Conservation (phyloP, 2,888 invertebrate genomes). For the Drosophila siamana region DNA sequence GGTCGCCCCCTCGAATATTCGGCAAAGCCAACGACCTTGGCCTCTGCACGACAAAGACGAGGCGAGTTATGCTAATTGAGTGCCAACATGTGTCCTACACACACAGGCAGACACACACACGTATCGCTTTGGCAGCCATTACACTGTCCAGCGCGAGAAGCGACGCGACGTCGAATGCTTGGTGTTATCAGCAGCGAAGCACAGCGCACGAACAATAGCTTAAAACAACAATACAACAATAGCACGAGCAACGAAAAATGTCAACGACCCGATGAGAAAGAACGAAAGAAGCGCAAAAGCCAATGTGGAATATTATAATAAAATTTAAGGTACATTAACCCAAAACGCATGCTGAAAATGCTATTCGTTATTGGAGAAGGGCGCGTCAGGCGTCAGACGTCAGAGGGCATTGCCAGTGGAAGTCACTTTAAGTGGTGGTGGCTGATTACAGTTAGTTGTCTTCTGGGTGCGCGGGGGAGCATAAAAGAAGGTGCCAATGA, state of each 20-base stretch:
- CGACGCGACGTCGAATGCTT: conserved; percentile 19
- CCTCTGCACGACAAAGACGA: conserved; percentile 27
- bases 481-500: not conserved
- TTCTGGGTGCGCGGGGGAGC: not conserved
- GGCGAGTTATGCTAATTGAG: conserved; percentile 55
- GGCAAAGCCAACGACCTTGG: conserved; percentile 55
- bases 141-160: conserved; percentile 43
- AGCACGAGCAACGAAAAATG: conserved; percentile 66
- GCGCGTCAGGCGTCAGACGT: conserved; percentile 33
- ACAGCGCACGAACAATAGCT: conserved; percentile 60
- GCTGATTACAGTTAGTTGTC: not conserved
- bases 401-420: not conserved
- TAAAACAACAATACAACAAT: conserved; percentile 48
- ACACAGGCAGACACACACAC: conserved; percentile 7
- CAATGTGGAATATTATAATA: conserved; percentile 70
- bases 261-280: conserved; percentile 72
- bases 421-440: not conserved
- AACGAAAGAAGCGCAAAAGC: conserved; percentile 51
- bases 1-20: not conserved
- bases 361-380: conserved; percentile 38
- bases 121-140: conserved; percentile 4
- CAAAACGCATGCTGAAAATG: conserved; percentile 42
- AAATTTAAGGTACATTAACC: conserved; percentile 81
- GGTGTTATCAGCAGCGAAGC: conserved; percentile 49
- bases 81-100: conserved; percentile 26